These are phyloP conservation scores for Babylonia areolata DNA, from an alignment of 1,140 invertebrate genomes.

Conservation along the genomic window DNA sequence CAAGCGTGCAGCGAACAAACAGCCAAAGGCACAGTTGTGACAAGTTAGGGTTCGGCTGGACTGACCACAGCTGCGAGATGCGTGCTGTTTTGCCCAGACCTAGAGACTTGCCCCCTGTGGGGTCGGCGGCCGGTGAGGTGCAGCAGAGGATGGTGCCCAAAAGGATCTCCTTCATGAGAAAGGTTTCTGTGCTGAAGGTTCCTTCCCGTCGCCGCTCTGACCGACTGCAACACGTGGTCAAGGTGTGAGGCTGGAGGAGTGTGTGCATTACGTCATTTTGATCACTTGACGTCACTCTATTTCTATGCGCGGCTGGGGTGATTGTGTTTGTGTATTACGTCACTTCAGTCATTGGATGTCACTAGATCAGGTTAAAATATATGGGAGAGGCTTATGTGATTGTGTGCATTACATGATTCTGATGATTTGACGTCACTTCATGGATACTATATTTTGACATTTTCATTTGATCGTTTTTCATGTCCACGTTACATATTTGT, in stretches of 20 bases:
- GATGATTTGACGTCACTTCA: too few species aligned
- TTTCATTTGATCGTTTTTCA: too few species aligned
- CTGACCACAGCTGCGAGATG: not conserved
- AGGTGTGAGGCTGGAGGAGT: not conserved
- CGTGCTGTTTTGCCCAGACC: not conserved
- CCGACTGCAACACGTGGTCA: constrained; percentile 5
- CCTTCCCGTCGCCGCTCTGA: not conserved
- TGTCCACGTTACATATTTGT: too few species aligned
- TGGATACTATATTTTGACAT: too few species aligned
- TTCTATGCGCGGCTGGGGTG: too few species aligned
- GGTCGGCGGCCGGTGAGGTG: not conserved
- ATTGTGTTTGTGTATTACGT: too few species aligned
- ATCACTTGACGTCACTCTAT: not conserved
- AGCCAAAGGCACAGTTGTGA: not conserved
- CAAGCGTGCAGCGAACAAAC: not conserved
- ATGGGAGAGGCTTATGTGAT: not conserved
- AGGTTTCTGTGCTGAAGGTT: not conserved
- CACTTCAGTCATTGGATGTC: too few species aligned
- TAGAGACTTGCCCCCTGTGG: not conserved
- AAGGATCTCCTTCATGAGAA: not conserved
- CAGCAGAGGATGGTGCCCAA: not conserved
- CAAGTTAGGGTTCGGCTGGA: too few species aligned
- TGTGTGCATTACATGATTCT: not conserved
- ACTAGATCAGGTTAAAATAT: too few species aligned
- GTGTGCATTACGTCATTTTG: not conserved